phyloP scores from a whole-genome alignment of 1,140 invertebrate species.

The Drosophila malerkotliana region DNA sequence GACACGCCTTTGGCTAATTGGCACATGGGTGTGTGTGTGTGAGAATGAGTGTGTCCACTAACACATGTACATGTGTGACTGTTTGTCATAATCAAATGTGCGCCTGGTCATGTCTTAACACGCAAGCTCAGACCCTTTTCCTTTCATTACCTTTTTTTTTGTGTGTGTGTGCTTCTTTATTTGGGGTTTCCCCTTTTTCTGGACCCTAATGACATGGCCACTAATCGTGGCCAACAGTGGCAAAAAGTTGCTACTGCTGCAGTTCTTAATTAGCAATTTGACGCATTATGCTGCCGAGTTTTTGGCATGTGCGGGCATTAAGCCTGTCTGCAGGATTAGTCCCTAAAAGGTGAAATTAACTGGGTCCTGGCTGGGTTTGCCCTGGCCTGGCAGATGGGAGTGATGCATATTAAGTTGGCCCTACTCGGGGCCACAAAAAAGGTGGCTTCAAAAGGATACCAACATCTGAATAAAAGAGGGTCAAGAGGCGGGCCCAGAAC shows the following conservation, averaged over 20 bases:
- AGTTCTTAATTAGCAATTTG: slow-evolving; percentile 74
- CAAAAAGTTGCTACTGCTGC: slow-evolving; percentile 54
- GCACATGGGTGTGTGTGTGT: slow-evolving; percentile 10
- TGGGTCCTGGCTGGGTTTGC: background rate
- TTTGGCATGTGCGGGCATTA: slow-evolving; percentile 50
- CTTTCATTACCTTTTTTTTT: background rate
- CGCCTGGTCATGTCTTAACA: slow-evolving; percentile 63
- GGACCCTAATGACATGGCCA: slow-evolving; percentile 63
- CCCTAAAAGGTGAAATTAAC: slow-evolving; percentile 37
- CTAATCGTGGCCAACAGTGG: slow-evolving; percentile 47
- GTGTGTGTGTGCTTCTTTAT: slow-evolving; percentile 1
- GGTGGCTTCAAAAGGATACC: slow-evolving; percentile 13
- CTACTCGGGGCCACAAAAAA: background rate
- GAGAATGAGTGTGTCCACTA: no score
- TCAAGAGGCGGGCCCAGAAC: slow-evolving; percentile 4
- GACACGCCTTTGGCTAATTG: slow-evolving; percentile 73
- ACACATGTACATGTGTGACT: slow-evolving; percentile 22
- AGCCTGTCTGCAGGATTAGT: slow-evolving; percentile 54
- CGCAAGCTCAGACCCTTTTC: slow-evolving; percentile 56
- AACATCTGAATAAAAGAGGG: slow-evolving; percentile 8
- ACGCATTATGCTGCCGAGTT: slow-evolving; percentile 60
- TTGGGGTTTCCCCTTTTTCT: slow-evolving; percentile 8
- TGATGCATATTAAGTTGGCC: slow-evolving; percentile 41
- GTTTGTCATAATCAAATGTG: slow-evolving; percentile 77
- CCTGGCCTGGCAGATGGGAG: slow-evolving; percentile 7